Conservation (phyloP, 2,888 invertebrate species). For the Ptychoptera contaminata region DNA sequence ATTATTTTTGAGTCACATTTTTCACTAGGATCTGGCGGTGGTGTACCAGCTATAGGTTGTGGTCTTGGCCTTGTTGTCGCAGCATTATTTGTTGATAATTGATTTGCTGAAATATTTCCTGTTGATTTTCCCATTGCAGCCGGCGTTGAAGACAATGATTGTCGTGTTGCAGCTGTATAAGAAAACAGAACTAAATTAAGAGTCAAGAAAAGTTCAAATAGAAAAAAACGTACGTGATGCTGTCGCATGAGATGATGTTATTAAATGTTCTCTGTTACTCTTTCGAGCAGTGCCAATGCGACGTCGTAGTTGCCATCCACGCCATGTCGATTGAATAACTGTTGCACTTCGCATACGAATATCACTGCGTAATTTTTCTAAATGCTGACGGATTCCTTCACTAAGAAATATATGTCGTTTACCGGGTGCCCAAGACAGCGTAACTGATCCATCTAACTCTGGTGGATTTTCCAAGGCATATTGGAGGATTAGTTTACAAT, state of each 20-base stretch:
- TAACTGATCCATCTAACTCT: conserved; percentile 38
- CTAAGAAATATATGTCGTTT: conserved; percentile 88
- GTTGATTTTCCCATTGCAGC: background rate
- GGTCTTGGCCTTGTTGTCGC: conserved; percentile 61
- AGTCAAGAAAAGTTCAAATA: no score
- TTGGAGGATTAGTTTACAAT: conserved; percentile 59
- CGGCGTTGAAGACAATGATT: background rate
- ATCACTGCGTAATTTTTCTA: conserved; percentile 67
- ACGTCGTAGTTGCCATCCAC: conserved; percentile 57
- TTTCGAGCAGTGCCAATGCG: conserved; percentile 41
- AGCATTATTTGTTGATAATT: conserved; percentile 17
- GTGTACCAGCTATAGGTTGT: conserved; percentile 80
- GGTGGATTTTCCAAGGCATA: conserved; percentile 49
- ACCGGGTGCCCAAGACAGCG: conserved; percentile 78
- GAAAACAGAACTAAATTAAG: no score
- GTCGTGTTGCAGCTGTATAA: background rate
- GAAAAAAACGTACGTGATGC: no score
- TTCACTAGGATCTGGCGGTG: conserved; percentile 69
- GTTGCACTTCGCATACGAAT: conserved; percentile 67
- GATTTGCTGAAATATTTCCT: conserved; percentile 24
- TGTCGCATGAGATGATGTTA: conserved; percentile 1
- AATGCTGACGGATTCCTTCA: conserved; percentile 79
- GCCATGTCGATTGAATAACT: conserved; percentile 73
- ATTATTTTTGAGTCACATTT: conserved; percentile 80
- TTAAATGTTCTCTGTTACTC: conserved; percentile 9